Evolutionary conservation across 2,797 vertebrate species (phyloP).

Genomic region (Brachyalestes nurse): DNA sequence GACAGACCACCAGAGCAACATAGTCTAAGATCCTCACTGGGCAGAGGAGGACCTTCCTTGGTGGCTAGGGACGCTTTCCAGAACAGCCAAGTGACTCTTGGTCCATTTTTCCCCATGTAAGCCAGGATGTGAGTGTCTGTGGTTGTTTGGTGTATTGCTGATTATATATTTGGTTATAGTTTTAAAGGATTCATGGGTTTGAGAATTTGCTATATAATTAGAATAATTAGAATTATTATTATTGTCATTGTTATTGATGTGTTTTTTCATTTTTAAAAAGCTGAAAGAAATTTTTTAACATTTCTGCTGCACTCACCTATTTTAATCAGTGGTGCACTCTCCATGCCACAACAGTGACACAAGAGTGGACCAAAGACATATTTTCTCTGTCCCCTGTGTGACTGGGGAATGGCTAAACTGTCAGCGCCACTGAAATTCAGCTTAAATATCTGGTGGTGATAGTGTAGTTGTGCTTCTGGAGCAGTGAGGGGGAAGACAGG

Average conservation of each 20-base stretch:
- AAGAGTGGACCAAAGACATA: constrained; percentile 7
- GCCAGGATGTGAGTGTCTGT: no score
- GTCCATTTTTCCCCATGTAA: no score
- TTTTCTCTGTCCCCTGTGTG: constrained; percentile 15
- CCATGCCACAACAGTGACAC: constrained; percentile 15
- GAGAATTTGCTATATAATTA: no score
- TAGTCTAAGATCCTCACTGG: no score
- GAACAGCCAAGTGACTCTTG: no score
- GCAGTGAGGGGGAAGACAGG: constrained; percentile 53
- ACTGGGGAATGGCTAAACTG: constrained; percentile 21
- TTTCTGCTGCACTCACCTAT: not conserved
- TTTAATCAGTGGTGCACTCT: not conserved
- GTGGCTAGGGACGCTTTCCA: no score
- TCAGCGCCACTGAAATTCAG: constrained; percentile 32
- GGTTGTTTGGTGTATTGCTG: no score
- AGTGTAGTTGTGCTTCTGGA: constrained; percentile 30
- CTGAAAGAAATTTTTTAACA: not conserved
- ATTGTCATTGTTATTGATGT: not conserved
- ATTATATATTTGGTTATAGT: no score
- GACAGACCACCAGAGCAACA: no score
- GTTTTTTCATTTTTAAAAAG: not conserved
- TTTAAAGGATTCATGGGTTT: no score
- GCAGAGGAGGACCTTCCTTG: no score
- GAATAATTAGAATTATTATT: no score
- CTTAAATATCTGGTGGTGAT: constrained; percentile 36